A percentile compares a stretch with the other conserved stretches of the same genome.
phyloP scores from a whole-genome alignment of 2,113 vertebrate species.

The Anseranas semipalmata region DNA sequence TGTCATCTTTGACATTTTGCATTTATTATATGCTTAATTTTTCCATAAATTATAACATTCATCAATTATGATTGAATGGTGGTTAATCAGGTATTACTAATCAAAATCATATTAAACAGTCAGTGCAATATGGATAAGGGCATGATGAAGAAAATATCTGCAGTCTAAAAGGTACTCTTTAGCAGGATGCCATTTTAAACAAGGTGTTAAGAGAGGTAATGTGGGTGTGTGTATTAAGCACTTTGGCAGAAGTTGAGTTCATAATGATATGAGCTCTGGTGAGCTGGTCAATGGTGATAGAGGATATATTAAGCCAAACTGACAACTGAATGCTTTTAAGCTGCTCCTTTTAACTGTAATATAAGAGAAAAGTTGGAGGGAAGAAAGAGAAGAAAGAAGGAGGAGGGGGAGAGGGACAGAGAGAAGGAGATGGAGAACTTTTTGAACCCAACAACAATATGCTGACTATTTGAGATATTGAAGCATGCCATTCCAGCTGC shows the following conservation, averaged over 20 bases:
- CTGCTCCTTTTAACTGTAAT: neutral
- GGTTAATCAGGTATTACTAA: slow-evolving; percentile 12
- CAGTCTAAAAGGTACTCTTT: neutral
- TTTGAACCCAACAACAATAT: neutral
- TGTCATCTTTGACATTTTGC: slow-evolving; percentile 10
- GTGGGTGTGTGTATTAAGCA: neutral
- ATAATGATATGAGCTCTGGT: neutral
- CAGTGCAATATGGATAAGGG: neutral
- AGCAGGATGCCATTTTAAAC: neutral
- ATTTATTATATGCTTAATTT: slow-evolving; percentile 28
- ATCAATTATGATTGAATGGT: slow-evolving; percentile 11
- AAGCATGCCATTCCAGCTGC: neutral
- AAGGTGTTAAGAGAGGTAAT: neutral
- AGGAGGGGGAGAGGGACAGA: accelerated
- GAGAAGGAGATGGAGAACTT: neutral
- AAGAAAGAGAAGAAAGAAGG: neutral
- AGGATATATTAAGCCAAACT: neutral
- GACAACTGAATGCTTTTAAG: neutral
- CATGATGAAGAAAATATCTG: neutral
- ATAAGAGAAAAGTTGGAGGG: neutral
- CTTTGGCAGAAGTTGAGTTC: neutral
- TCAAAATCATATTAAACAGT: neutral
- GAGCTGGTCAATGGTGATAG: neutral
- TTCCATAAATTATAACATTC: slow-evolving; percentile 13
- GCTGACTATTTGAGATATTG: neutral